phyloP scores from a whole-genome alignment of 2,113 vertebrate species.

The Varanus komodoensis region DNA sequence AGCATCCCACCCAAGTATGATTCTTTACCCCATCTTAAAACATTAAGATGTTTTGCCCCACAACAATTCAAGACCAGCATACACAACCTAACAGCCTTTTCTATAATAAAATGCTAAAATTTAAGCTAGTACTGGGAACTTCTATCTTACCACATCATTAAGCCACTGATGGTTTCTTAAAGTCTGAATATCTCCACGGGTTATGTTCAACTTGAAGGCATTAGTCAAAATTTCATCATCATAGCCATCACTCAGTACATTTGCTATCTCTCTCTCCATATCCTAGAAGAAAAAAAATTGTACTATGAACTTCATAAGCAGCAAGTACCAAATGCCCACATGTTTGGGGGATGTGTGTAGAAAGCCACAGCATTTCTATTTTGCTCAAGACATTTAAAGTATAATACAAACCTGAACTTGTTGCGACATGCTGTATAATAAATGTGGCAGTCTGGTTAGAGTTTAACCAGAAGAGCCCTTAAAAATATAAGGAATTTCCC shows the following conservation, averaged over 20 bases:
- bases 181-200: constrained; percentile 88
- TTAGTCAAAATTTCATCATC: constrained; percentile 85
- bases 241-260: constrained; percentile 78
- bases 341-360: not conserved
- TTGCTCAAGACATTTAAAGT: not conserved
- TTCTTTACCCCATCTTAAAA: too few species aligned
- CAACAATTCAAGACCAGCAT: not conserved
- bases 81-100: not conserved
- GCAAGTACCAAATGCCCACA: not conserved
- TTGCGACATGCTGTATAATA: not conserved
- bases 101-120: not conserved
- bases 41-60: too few species aligned
- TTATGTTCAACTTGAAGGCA: constrained; percentile 90
- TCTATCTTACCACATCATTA: constrained; percentile 86
- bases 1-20: too few species aligned
- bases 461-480: not conserved
- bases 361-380: not conserved
- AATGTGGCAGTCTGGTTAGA: not conserved
- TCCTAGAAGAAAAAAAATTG: constrained; percentile 75
- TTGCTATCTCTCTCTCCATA: constrained; percentile 85
- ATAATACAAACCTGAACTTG: not conserved
- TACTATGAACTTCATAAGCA: not conserved
- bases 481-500: not conserved
- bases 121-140: not conserved
- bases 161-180: constrained; percentile 87